Evolutionary conservation across 2,797 vertebrate genomes (phyloP).

Genomic region (Peromyscus aztecus): DNA sequence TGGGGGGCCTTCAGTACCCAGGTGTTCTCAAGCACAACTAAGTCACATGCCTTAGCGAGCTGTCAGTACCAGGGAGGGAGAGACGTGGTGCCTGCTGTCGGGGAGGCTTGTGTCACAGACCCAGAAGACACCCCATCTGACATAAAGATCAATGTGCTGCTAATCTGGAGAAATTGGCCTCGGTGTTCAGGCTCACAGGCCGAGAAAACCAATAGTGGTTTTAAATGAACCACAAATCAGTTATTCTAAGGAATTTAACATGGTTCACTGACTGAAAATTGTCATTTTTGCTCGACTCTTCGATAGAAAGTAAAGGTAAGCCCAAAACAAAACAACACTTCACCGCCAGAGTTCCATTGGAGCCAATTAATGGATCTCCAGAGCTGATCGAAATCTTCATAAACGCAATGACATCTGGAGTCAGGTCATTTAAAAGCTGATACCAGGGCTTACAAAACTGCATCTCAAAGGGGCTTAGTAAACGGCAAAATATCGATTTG

Average conservation of each 20-base stretch:
- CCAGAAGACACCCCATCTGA: neutral
- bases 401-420: constrained; percentile 43
- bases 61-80: fast-evolving
- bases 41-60: fast-evolving
- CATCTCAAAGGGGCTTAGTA: neutral
- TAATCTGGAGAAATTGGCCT: constrained; percentile 72
- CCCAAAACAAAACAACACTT: neutral
- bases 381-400: constrained; percentile 32
- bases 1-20: neutral
- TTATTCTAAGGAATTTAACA: constrained; percentile 63
- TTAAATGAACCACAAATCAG: constrained; percentile 68
- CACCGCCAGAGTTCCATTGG: neutral
- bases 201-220: constrained; percentile 64
- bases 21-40: fast-evolving
- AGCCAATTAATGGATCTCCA: constrained; percentile 15
- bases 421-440: constrained; percentile 58
- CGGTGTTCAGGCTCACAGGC: neutral
- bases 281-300: constrained; percentile 19
- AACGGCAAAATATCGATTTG: neutral
- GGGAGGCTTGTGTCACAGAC: neutral
- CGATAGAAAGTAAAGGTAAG: constrained; percentile 27
- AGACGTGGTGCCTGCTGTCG: fast-evolving
- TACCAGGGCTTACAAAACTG: neutral
- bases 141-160: constrained; percentile 45
- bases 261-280: constrained; percentile 58